Evolutionary conservation across 2,888 invertebrate species (phyloP).

Genomic region (Eilema depressum): DNA sequence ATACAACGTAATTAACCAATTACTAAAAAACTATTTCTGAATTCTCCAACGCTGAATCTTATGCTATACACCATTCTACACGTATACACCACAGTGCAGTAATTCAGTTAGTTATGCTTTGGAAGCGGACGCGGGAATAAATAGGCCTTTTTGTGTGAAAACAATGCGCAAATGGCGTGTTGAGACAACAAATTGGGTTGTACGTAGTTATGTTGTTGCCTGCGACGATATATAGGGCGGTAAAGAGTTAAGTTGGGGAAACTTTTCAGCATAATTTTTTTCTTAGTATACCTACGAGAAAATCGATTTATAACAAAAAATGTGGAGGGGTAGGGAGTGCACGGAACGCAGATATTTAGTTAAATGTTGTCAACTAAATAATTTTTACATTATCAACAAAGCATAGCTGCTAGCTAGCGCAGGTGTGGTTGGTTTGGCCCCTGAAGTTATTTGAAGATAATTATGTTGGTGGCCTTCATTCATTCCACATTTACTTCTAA

Average conservation of each 20-base stretch:
- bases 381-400: no score
- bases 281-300: no score
- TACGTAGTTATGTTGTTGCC: conserved; percentile 14
- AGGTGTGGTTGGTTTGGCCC: no score
- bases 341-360: no score
- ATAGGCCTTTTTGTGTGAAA: conserved; percentile 52
- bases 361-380: no score
- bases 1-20: no score
- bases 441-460: not conserved
- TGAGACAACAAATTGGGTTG: conserved; percentile 43
- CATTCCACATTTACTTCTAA: no score
- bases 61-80: conserved; percentile 15
- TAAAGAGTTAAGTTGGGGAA: not conserved
- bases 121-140: conserved; percentile 48
- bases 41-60: conserved; percentile 10
- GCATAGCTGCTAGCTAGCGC: no score
- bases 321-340: no score
- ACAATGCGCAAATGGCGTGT: conserved; percentile 46
- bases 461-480: no score
- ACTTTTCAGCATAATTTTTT: not conserved
- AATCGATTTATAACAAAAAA: not conserved
- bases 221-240: not conserved
- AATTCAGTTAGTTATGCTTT: conserved; percentile 59
- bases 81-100: conserved; percentile 53
- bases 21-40: no score